A percentile compares a stretch with the other conserved stretches of the same genome.
phyloP scores from a whole-genome alignment of 2,113 vertebrate genomes.

The Cranoglanis bouderius region DNA sequence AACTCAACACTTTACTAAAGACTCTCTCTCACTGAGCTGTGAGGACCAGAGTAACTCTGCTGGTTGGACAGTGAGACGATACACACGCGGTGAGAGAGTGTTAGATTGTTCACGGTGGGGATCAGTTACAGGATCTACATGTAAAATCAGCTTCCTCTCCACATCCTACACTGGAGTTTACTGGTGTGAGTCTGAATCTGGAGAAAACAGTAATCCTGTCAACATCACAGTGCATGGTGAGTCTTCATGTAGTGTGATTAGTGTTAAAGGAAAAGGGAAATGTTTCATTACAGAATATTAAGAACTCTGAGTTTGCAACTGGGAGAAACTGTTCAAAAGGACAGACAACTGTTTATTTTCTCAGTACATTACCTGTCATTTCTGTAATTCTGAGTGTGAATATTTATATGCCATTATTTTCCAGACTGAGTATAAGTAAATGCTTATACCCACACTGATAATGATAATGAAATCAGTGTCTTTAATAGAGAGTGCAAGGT shows the following conservation, averaged over 20 bases:
- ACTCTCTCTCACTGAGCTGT: slow-evolving; percentile 16
- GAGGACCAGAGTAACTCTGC: background rate
- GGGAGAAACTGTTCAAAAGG: too few species aligned
- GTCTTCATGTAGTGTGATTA: background rate
- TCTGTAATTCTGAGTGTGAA: too few species aligned
- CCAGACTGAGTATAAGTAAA: too few species aligned
- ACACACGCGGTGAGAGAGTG: background rate
- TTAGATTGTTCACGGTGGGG: background rate
- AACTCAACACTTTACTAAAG: background rate
- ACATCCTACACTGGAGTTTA: background rate
- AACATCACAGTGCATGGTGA: slow-evolving; percentile 2
- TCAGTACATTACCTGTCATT: too few species aligned
- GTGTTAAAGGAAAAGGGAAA: background rate
- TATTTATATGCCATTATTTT: too few species aligned
- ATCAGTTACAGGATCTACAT: background rate
- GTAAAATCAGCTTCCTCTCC: background rate
- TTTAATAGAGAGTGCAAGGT: too few species aligned
- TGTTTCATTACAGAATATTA: background rate
- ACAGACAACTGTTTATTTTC: too few species aligned
- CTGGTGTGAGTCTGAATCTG: slow-evolving; percentile 10
- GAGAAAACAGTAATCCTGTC: background rate
- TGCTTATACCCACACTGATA: too few species aligned
- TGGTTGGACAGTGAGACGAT: background rate
- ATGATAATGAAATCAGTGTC: too few species aligned
- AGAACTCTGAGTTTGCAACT: background rate